Conservation (phyloP, 2,888 invertebrate species). For the Sabellastarte sp. region DNA sequence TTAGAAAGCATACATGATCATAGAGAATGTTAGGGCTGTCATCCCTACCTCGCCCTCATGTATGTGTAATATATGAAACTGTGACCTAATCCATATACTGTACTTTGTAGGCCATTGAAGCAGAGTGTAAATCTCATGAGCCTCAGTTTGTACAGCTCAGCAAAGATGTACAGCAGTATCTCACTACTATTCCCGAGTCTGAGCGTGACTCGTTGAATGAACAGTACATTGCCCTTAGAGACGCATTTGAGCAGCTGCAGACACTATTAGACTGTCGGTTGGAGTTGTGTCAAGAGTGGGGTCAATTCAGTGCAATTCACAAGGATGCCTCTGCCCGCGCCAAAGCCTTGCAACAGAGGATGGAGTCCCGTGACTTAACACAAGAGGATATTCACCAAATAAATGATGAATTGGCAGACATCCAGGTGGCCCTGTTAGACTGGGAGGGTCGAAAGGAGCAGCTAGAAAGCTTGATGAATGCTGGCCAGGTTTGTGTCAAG, state of each 20-base stretch:
- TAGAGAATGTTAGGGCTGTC: no score
- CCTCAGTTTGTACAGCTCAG: constrained; percentile 76
- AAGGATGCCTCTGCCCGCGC: constrained; percentile 77
- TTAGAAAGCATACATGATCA: no score
- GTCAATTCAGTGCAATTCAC: constrained; percentile 78
- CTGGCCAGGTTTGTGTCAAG: constrained; percentile 47
- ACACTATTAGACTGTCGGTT: background rate
- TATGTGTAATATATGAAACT: background rate
- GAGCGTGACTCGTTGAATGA: constrained; percentile 64
- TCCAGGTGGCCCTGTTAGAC: constrained; percentile 60
- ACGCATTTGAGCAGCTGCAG: background rate
- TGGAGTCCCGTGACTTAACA: constrained; percentile 72
- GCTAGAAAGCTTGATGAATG: constrained; percentile 48
- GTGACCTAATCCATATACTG: background rate
- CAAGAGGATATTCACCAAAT: constrained; percentile 70
- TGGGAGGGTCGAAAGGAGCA: constrained; percentile 39
- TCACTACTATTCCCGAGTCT: constrained; percentile 70
- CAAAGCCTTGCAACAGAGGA: constrained; percentile 76
- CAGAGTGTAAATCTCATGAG: constrained; percentile 83
- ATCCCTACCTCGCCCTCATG: no score
- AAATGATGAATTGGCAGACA: constrained; percentile 70
- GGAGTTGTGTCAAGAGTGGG: constrained; percentile 63
- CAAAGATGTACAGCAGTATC: constrained; percentile 78
- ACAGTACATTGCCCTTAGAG: constrained; percentile 1
- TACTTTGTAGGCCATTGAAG: constrained; percentile 70